These are phyloP conservation scores for Lamproptera curius DNA, from an alignment of 2,888 invertebrate species.

Conservation along the genomic window DNA sequence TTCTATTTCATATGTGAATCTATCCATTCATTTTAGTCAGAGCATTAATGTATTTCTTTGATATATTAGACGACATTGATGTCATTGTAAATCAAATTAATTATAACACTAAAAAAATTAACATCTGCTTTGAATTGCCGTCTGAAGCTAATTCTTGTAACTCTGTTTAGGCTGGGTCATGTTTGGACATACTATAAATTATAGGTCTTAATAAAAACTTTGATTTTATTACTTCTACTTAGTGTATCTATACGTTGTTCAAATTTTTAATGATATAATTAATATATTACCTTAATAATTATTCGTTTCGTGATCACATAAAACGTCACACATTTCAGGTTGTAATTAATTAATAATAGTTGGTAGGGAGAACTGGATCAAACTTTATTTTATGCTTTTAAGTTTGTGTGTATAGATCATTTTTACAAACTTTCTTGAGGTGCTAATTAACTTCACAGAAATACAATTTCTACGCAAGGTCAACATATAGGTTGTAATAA, in stretches of 20 bases:
- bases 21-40: slow-evolving; percentile 10
- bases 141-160: not conserved
- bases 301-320: not conserved
- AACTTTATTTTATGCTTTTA: no score
- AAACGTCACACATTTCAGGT: not conserved
- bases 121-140: slow-evolving; percentile 1
- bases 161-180: no score
- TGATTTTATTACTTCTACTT: not conserved
- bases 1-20: not conserved
- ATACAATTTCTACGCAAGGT: no score
- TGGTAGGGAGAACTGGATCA: no score
- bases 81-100: slow-evolving; percentile 18
- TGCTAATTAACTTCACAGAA: no score
- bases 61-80: slow-evolving; percentile 14
- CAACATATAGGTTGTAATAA: no score
- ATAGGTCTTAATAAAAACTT: no score
- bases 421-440: no score
- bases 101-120: slow-evolving; percentile 15
- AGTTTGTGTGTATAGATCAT: no score
- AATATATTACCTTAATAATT: not conserved
- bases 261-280: not conserved
- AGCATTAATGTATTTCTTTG: slow-evolving; percentile 12
- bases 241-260: not conserved
- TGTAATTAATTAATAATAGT: no score
- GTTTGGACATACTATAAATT: no score